Evolutionary conservation across 2,113 vertebrate genomes (phyloP).

Genomic region (Lipophrys pholis): DNA sequence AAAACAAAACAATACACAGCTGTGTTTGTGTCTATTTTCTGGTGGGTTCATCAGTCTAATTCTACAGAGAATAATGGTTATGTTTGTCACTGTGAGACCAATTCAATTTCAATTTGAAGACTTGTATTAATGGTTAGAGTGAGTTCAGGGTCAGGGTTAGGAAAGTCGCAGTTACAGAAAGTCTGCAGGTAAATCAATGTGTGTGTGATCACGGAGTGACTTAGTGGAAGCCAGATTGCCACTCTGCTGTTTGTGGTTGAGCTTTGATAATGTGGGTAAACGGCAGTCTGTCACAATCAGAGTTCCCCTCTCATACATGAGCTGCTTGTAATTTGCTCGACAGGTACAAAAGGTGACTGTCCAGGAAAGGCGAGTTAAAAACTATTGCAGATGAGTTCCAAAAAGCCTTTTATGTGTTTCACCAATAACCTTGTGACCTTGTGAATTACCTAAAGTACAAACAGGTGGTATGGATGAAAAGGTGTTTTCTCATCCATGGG

Average conservation of each 20-base stretch:
- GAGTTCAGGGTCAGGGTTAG: too few species aligned
- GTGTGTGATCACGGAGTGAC: neutral
- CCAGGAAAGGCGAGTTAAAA: neutral
- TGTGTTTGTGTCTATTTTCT: too few species aligned
- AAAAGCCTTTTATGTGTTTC: slow-evolving; percentile 4
- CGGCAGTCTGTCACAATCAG: slow-evolving; percentile 58
- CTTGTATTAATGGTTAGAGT: too few species aligned
- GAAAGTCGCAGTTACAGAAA: too few species aligned
- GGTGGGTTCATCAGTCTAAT: too few species aligned
- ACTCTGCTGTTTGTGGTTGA: slow-evolving; percentile 52
- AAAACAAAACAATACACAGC: too few species aligned
- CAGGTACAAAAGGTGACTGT: slow-evolving; percentile 13
- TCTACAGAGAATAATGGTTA: too few species aligned
- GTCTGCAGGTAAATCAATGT: neutral
- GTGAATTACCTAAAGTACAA: slow-evolving; percentile 11
- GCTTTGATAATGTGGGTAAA: slow-evolving; percentile 63
- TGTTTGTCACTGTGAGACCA: too few species aligned
- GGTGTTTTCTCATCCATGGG: slow-evolving; percentile 6
- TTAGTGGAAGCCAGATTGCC: slow-evolving; percentile 10
- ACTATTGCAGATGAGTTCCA: neutral
- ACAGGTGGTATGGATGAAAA: slow-evolving; percentile 24
- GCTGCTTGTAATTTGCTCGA: neutral
- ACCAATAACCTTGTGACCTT: slow-evolving; percentile 8
- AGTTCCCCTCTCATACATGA: neutral
- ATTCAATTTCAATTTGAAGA: too few species aligned